Base-by-base conservation (phyloP, 2,797 vertebrate genomes). In the Coregonus sp. region DNA sequence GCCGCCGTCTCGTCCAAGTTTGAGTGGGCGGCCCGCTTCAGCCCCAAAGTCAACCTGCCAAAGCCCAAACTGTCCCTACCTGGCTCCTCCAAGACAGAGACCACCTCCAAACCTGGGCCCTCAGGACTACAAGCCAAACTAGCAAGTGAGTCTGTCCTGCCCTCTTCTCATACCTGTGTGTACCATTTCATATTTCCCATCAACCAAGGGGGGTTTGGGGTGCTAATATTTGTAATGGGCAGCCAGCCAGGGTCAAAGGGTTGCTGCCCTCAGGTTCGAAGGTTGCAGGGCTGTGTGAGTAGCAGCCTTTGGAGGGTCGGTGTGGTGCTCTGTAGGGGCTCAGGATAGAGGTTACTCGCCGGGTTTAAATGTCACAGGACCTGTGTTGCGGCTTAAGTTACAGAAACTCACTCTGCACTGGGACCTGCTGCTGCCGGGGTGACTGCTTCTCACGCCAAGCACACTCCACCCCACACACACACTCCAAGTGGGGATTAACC, bases 91-190 rank as follows among this genome's bases (percentile, higher is more conserved):
- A 99, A 99, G 92, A 95, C 97, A 16, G 98, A 99, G 92, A 94
- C 97, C 81, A 93, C 97, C 81, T 97, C 97, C 91, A 99, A 99
- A 95, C 97, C 98, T 95, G 98, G 98, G 94, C 98, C 98, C 87
- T 99, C 98, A 85, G 98, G 98, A 97, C 94, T 99, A 85, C 98
- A 99, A 93, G 98, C 98, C 93, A 99, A 99, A 94, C 93, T 99
- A 95, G 98, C 98, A 96, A 99, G 98, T 99, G 93, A 98, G 98
- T 98, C 3, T 20, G 91, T 95, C 96, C 88, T 94, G 31, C 14
- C 5, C 29, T 78, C 14, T 72, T 12, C 37, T 20, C 3, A 16
- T 69, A 6, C 14, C 18, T 70, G 2, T 47, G 66, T 29, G 20
- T 25, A 20, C 20, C n/a, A 9, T 29, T 63, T 56, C 54, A 56